phyloP scores from a whole-genome alignment of 2,888 invertebrate genomes.

The Andrena praecox region DNA sequence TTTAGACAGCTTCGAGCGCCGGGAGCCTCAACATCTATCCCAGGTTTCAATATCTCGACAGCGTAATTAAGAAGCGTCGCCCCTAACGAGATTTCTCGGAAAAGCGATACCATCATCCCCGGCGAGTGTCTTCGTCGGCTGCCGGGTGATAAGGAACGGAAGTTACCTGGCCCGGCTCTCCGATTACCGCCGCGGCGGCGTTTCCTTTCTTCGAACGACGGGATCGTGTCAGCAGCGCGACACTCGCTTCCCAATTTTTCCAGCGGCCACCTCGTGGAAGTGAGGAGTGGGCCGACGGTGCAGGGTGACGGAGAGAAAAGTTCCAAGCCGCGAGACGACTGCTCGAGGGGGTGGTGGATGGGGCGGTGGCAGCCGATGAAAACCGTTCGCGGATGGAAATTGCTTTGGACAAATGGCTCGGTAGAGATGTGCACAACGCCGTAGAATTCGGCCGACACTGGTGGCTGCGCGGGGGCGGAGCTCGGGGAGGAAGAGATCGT shows the following conservation, averaged over 20 bases:
- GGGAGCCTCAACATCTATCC: not conserved
- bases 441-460: slow-evolving; percentile 55
- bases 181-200: slow-evolving; percentile 24
- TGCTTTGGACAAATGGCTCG: slow-evolving; percentile 68
- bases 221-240: slow-evolving; percentile 22
- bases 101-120: slow-evolving; percentile 46
- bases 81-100: slow-evolving; percentile 58
- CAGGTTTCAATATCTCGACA: slow-evolving; percentile 1
- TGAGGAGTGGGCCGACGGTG: too few relatives aligned
- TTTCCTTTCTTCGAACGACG: slow-evolving; percentile 5
- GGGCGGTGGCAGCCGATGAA: slow-evolving; percentile 53
- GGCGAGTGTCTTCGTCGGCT: not conserved
- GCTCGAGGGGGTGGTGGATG: not conserved
- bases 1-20: not conserved
- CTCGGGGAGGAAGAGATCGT: not conserved
- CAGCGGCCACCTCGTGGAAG: not conserved
- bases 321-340: slow-evolving; percentile 9
- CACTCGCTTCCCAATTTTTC: slow-evolving; percentile 26
- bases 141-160: slow-evolving; percentile 6
- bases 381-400: slow-evolving; percentile 73
- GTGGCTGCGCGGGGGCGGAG: not conserved
- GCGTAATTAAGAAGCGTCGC: slow-evolving; percentile 59
- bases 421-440: slow-evolving; percentile 47
- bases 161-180: not conserved
- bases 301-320: slow-evolving; percentile 14